Evolutionary conservation across 2,797 vertebrate genomes (phyloP).

Genomic region (Liparis tanakae): DNA sequence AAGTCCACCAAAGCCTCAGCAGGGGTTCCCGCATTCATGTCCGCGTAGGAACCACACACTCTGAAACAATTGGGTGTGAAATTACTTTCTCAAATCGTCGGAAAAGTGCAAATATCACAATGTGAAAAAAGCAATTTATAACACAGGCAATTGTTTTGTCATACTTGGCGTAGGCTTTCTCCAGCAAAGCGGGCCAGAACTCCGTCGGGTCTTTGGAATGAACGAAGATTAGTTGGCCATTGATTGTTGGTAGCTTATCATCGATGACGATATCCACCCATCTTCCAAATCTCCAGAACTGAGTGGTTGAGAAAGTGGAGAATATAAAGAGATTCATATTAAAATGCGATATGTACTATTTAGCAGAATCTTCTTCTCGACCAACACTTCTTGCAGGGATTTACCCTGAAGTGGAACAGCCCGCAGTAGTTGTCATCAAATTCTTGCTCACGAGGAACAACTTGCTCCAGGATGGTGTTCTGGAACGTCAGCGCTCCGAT

Average conservation of each 20-base stretch:
- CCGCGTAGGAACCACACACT: constrained; percentile 89
- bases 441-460: constrained; percentile 74
- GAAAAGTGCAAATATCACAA: neutral
- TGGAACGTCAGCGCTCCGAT: constrained; percentile 81
- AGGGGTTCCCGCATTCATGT: constrained; percentile 85
- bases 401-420: constrained; percentile 84
- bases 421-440: constrained; percentile 76
- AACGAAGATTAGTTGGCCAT: constrained; percentile 81
- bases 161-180: constrained; percentile 94
- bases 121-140: neutral
- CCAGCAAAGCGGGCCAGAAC: constrained; percentile 91
- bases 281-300: constrained; percentile 85
- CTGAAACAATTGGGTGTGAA: constrained; percentile 60
- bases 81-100: neutral
- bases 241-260: constrained; percentile 82
- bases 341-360: neutral
- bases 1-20: constrained; percentile 90
- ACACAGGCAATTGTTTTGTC: constrained; percentile 24
- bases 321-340: neutral
- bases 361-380: neutral
- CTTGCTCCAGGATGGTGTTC: constrained; percentile 43
- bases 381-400: neutral
- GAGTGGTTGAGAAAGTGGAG: neutral
- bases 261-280: constrained; percentile 84
- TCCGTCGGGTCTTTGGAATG: constrained; percentile 82